Conservation (phyloP, 2,797 vertebrate species). For the Poecilia wingei region DNA sequence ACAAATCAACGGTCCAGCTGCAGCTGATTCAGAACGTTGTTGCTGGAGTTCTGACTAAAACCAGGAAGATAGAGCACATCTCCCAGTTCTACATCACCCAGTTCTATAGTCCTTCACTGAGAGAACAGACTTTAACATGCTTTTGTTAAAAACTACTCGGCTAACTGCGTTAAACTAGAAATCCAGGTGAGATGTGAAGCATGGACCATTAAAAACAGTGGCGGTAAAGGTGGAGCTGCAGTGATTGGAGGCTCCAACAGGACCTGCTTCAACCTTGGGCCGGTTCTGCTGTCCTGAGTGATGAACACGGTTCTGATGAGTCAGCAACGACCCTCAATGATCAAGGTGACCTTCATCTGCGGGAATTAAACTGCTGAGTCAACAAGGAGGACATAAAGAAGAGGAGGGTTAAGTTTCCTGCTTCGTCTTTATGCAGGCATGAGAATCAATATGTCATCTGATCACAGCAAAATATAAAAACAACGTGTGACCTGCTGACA, state of each 20-base stretch:
- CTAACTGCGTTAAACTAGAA: background rate
- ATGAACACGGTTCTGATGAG: background rate
- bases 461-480: background rate
- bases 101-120: background rate
- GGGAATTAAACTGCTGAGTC: background rate
- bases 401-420: background rate
- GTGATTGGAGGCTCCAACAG: background rate
- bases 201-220: background rate
- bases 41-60: background rate
- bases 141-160: background rate
- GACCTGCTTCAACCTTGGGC: background rate
- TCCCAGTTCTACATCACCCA: background rate
- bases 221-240: background rate
- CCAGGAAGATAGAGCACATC: background rate
- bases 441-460: background rate
- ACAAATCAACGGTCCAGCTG: background rate
- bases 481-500: background rate
- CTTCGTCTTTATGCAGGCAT: background rate
- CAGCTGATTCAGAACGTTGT: background rate
- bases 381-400: background rate
- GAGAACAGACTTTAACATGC: background rate
- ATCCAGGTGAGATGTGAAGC: background rate
- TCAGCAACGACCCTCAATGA: background rate
- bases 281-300: background rate
- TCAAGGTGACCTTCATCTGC: background rate